Conservation (phyloP, 37 sponge, comb jelly and placozoan genomes). For the Axinella damicornis region DNA sequence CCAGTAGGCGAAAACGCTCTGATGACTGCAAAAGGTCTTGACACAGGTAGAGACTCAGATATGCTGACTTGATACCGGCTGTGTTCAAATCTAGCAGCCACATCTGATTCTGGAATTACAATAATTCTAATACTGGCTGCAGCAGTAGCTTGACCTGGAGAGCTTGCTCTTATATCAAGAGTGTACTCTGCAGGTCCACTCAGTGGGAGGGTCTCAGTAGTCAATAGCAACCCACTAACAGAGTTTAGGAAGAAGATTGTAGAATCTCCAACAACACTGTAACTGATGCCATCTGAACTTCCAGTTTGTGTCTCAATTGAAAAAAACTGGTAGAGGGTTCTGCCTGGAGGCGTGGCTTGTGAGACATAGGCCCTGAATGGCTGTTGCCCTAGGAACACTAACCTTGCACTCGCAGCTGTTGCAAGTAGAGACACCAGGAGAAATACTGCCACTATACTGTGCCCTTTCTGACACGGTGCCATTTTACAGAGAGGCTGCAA, state of each 20-base stretch:
- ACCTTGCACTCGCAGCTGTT: not conserved
- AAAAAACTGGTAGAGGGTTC: slow-evolving; percentile 48
- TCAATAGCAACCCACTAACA: not conserved
- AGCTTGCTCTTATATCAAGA: slow-evolving; percentile 36
- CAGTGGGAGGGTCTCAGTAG: no score
- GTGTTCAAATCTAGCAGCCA: slow-evolving; percentile 50
- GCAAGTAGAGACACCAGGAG: no score
- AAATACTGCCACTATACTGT: not conserved
- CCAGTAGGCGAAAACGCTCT: slow-evolving; percentile 24
- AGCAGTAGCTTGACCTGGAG: not conserved
- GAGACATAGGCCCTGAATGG: slow-evolving; percentile 55
- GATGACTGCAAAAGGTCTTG: slow-evolving; percentile 2
- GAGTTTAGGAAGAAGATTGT: not conserved
- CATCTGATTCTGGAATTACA: slow-evolving; percentile 24
- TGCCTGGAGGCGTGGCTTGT: not conserved
- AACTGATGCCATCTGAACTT: slow-evolving; percentile 7
- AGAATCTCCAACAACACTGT: slow-evolving; percentile 1
- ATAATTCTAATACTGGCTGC: slow-evolving; percentile 12
- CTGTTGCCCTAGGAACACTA: slow-evolving; percentile 47
- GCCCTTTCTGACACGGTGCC: not conserved
- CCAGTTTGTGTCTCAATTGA: slow-evolving; percentile 6
- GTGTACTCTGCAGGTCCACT: slow-evolving; percentile 12
- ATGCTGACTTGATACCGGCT: not conserved
- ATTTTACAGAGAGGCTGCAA: not conserved
- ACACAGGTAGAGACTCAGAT: slow-evolving; percentile 20